A percentile compares a stretch with the other conserved stretches of the same genome.
phyloP scores from a whole-genome alignment of 2,797 vertebrate genomes.

The Mus spretus region DNA sequence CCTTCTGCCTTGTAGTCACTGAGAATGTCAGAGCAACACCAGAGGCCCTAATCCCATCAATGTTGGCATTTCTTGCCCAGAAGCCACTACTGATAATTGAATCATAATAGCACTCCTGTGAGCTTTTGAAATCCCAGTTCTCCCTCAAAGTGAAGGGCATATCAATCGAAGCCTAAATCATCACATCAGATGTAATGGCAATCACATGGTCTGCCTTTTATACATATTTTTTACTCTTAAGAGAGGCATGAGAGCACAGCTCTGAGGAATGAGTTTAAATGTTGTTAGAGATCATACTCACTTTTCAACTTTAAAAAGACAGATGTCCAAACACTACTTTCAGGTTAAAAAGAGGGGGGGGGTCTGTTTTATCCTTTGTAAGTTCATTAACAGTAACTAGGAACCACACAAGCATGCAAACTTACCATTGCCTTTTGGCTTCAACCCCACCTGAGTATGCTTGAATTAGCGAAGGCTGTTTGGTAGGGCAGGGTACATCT shows the following conservation, averaged over 20 bases:
- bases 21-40: not conserved
- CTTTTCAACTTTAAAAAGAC: slow-evolving; percentile 39
- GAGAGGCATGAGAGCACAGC: not conserved
- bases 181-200: not conserved
- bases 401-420: not conserved
- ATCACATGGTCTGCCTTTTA: not conserved
- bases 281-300: not conserved
- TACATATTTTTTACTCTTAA: not conserved
- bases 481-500: not conserved
- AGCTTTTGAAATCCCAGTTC: slow-evolving; percentile 48
- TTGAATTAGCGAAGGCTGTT: not conserved
- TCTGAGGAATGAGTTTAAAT: not conserved
- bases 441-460: not conserved
- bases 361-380: not conserved
- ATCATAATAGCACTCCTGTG: slow-evolving; percentile 8
- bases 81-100: not conserved
- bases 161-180: slow-evolving; percentile 32
- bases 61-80: slow-evolving; percentile 3
- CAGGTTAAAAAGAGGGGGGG: not conserved
- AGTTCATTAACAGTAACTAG: not conserved
- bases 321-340: not conserved
- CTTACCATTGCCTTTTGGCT: not conserved
- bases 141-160: not conserved
- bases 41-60: not conserved
- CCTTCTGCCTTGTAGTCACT: not conserved